These are phyloP conservation scores for Tipula confusa DNA, from an alignment of 2,888 invertebrate species.

Conservation along the genomic window DNA sequence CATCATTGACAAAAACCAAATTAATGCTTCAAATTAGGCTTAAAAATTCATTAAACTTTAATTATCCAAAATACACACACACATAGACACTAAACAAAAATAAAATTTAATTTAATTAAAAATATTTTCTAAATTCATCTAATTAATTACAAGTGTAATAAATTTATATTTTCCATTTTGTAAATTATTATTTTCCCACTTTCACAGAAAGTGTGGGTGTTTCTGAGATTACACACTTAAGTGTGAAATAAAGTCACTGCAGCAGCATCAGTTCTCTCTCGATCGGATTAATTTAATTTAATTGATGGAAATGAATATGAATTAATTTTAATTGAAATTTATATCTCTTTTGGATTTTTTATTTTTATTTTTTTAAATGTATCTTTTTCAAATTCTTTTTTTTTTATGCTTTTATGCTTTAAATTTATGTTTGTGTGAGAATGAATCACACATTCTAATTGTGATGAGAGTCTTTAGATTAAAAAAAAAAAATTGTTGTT, in stretches of 20 bases:
- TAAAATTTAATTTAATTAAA: background rate
- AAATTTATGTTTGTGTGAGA: background rate
- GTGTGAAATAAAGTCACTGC: background rate
- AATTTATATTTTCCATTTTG: background rate
- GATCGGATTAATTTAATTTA: slow-evolving; percentile 20
- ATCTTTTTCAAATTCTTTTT: background rate
- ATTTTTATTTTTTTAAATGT: background rate
- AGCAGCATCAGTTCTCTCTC: background rate
- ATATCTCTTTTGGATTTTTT: background rate
- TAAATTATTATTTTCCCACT: background rate
- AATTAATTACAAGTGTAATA: background rate
- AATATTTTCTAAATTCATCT: background rate
- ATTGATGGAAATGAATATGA: slow-evolving; percentile 6
- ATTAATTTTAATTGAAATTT: slow-evolving; percentile 1
- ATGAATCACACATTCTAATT: background rate
- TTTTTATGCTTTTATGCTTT: background rate
- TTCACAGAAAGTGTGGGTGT: background rate
- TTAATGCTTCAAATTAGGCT: background rate
- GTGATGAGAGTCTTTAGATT: background rate
- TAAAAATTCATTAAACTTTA: slow-evolving; percentile 5
- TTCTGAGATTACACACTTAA: background rate
- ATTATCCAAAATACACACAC: background rate
- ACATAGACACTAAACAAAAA: background rate
- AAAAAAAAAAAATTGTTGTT: background rate
- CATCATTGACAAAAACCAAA: background rate